Conservation (phyloP, 2,113 vertebrate species). For the Ictalurus punctatus region DNA sequence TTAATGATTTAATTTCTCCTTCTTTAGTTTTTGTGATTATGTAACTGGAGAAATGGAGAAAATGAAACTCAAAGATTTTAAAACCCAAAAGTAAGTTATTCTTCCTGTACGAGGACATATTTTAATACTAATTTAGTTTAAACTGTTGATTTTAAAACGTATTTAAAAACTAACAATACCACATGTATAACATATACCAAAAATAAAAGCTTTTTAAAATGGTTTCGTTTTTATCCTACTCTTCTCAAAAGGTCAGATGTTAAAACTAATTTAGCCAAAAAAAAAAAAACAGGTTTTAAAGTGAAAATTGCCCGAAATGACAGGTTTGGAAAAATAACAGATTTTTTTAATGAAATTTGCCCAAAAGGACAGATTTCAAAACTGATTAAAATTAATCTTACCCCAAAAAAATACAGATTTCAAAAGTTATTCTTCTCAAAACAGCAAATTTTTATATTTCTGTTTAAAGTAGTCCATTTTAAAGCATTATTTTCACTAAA, state of each 20-base stretch:
- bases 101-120: neutral
- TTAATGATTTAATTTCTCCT: neutral
- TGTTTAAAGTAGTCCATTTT: neutral
- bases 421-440: neutral
- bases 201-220: neutral
- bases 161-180: neutral
- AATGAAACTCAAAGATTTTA: neutral
- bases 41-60: neutral
- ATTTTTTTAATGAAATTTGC: neutral
- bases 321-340: neutral
- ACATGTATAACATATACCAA: neutral
- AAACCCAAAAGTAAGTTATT: neutral
- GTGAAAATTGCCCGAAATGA: neutral
- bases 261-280: neutral
- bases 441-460: neutral
- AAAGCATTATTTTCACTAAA: neutral
- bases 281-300: neutral
- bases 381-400: neutral
- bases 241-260: neutral
- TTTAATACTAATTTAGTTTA: neutral
- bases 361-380: neutral
- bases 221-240: neutral
- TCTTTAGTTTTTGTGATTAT: constrained; percentile 19
- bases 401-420: neutral
- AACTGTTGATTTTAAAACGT: neutral